These are phyloP conservation scores for Isoperla grammatica DNA, from an alignment of 2,888 invertebrate species.

Conservation along the genomic window DNA sequence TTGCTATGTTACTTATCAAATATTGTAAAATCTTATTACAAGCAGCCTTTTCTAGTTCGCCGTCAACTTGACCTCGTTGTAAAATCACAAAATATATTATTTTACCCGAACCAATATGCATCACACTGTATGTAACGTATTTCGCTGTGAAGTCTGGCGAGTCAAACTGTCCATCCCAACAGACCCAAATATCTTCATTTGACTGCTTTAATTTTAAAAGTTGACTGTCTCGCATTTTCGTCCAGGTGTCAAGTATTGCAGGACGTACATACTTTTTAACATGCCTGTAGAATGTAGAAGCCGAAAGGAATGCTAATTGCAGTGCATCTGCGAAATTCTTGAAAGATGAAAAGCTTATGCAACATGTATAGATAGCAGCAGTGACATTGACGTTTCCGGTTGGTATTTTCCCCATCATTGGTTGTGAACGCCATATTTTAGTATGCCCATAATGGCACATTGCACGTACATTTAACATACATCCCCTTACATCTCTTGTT, in stretches of 20 bases:
- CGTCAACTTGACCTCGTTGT: constrained; percentile 2
- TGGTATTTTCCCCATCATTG: too few species aligned
- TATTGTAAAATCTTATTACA: background rate
- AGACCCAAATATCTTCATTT: background rate
- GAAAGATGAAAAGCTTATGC: background rate
- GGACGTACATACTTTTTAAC: background rate
- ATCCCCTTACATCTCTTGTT: too few species aligned
- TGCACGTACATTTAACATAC: too few species aligned
- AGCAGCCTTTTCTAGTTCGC: background rate
- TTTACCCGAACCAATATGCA: background rate
- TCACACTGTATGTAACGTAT: background rate
- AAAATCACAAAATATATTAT: background rate
- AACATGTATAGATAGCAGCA: background rate
- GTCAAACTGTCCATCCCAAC: background rate
- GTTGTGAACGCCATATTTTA: too few species aligned
- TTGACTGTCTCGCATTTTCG: background rate
- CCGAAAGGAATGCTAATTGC: background rate
- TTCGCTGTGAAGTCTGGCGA: background rate
- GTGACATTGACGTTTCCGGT: background rate
- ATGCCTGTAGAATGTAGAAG: background rate
- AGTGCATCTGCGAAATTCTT: background rate
- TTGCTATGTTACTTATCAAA: background rate
- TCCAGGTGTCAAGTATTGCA: background rate
- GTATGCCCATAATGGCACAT: too few species aligned
- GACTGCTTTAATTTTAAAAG: background rate